Conservation (phyloP, 2,113 vertebrate genomes). For the Cynoglossus semilaevis region DNA sequence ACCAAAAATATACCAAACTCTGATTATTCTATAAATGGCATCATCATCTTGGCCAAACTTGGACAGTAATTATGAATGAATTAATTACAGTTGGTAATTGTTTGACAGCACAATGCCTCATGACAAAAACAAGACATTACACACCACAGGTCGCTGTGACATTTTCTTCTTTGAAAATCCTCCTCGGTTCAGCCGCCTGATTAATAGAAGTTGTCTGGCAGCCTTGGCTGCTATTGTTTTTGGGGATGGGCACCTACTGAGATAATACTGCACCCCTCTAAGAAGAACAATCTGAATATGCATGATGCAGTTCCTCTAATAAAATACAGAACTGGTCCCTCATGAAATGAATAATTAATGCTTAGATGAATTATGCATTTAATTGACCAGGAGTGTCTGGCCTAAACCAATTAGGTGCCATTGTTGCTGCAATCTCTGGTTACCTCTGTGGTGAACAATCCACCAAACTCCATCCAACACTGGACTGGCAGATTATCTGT, state of each 20-base stretch:
- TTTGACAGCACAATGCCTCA: conserved; percentile 23
- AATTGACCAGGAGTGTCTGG: conserved; percentile 69
- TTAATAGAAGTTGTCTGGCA: conserved; percentile 46
- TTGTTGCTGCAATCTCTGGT: conserved; percentile 64
- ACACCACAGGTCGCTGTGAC: conserved; percentile 24
- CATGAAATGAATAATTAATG: conserved; percentile 73
- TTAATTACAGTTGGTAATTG: conserved; percentile 13
- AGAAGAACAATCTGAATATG: conserved; percentile 60
- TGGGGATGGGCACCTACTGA: conserved; percentile 44
- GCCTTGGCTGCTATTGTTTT: conserved; percentile 49
- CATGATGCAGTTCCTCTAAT: conserved; percentile 58
- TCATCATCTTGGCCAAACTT: conserved; percentile 10
- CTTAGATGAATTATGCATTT: conserved; percentile 74
- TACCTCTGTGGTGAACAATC: conserved; percentile 61
- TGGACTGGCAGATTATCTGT: conserved; percentile 27
- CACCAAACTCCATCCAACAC: conserved; percentile 37
- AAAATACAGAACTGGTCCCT: conserved; percentile 62
- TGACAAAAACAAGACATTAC: conserved; percentile 41
- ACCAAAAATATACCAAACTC: background rate
- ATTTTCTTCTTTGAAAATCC: conserved; percentile 37
- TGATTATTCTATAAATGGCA: conserved; percentile 21
- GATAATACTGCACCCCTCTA: conserved; percentile 43
- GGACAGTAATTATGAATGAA: conserved; percentile 21
- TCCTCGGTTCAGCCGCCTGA: conserved; percentile 31
- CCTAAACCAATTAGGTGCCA: conserved; percentile 68